Evolutionary conservation across 2,888 invertebrate species (phyloP), one percentile per base, ranked within the genome.

Genomic region (Resseliella maxima): DNA sequence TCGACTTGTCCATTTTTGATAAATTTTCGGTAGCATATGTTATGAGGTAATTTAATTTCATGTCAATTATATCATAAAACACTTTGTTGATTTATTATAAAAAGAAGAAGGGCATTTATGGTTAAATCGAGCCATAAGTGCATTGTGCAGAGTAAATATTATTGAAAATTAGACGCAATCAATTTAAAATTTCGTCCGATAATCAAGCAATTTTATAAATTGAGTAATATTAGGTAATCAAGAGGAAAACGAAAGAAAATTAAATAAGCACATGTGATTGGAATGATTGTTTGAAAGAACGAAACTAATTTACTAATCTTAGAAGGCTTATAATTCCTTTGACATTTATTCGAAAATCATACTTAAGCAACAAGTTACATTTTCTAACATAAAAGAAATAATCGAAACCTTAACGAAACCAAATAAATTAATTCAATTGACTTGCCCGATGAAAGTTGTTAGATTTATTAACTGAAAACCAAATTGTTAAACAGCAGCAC

Each of bases 1-100:
- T 3, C 1, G 38, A n/a, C 2, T 38, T 1, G 8, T 83, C 8
- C 38, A 38, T 38, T 38, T 21, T 36, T 12, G 38, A 36, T 38
- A 10, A 8, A 38, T 24, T n/a, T 83, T n/a, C 38, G 83, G 83
- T 83, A 38, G 38, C 83, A 83, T 83, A 83, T 83, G 83, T 38
- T 38, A 83, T 8, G 38, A 83, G 83, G 83, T 83, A 38, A 83
- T 38, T 83, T 83, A 36, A 81, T 81, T 81, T 31, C 0, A 83
- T 83, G 83, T 83, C 83, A 83, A 83, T 83, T 83, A 15, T 3
- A 81, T 24, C 27, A 50, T 50, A 50, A 50, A 50, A 50, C 18
- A 15, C 24, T n/a, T n/a, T 59, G 59, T 59, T 59, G n/a, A 18
- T 8, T 15, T 24, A 18, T 50, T 50, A 59, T 6, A 59, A 2